A percentile compares a stretch with the other conserved stretches of the same genome.
phyloP scores from a whole-genome alignment of 2,113 vertebrate genomes.

The Hiodon alosoides region DNA sequence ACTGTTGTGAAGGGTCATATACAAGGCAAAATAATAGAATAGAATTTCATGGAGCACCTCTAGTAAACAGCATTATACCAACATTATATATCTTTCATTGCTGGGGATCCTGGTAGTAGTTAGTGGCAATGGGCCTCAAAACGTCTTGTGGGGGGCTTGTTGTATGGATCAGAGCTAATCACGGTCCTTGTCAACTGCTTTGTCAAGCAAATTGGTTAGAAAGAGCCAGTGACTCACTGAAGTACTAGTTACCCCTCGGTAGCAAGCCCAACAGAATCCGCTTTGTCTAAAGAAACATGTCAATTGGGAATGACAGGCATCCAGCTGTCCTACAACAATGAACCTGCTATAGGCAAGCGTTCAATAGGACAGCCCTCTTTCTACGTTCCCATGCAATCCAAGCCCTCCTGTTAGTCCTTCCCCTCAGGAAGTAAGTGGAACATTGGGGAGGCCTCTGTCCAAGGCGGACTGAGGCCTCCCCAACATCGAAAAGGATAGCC shows the following conservation, averaged over 20 bases:
- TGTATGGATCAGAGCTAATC: slow-evolving; percentile 21
- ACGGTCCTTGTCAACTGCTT: slow-evolving; percentile 17
- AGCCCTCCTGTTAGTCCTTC: slow-evolving; percentile 22
- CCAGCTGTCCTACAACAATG: slow-evolving; percentile 35
- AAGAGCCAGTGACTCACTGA: background rate
- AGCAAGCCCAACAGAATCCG: slow-evolving; percentile 17
- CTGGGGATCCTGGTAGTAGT: background rate
- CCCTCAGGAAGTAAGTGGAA: slow-evolving; percentile 30
- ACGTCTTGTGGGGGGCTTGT: background rate
- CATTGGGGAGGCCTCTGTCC: slow-evolving; percentile 34
- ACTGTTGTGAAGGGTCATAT: background rate
- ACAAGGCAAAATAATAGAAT: background rate
- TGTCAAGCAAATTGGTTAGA: slow-evolving; percentile 18
- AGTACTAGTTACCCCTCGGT: background rate
- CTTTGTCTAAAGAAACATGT: slow-evolving; percentile 28
- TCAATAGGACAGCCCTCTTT: slow-evolving; percentile 36
- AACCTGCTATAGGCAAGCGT: slow-evolving; percentile 36
- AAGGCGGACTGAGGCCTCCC: slow-evolving; percentile 26
- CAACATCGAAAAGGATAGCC: slow-evolving; percentile 38
- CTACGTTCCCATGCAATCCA: slow-evolving; percentile 29
- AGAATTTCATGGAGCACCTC: background rate
- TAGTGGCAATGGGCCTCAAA: background rate
- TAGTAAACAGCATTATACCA: background rate
- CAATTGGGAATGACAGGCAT: slow-evolving; percentile 27
- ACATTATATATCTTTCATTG: no score